phyloP scores from a whole-genome alignment of 2,113 vertebrate genomes.

The Pelecanus crispus region DNA sequence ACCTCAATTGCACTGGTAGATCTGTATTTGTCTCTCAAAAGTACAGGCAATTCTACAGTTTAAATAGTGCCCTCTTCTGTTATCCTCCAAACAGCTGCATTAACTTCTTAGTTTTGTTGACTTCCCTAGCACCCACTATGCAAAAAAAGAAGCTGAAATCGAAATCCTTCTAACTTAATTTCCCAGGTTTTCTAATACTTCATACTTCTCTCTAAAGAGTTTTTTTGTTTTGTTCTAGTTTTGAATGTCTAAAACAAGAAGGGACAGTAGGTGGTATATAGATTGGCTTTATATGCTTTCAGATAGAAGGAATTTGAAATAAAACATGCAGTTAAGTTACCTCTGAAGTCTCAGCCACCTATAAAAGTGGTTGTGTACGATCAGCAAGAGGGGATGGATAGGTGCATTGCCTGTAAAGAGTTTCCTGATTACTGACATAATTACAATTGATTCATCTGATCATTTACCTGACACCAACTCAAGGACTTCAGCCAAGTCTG shows the following conservation, averaged over 20 bases:
- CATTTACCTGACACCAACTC: not conserved
- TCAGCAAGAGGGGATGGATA: not conserved
- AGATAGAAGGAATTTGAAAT: not conserved
- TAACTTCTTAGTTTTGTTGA: not conserved
- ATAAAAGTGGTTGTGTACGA: not conserved
- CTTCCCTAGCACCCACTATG: not conserved
- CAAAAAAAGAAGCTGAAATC: not conserved
- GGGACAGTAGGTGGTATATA: not conserved
- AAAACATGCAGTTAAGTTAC: not conserved
- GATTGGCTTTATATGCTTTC: not conserved
- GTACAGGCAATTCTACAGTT: not conserved
- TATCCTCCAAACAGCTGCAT: not conserved
- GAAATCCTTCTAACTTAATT: not conserved
- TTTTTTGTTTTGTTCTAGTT: not conserved
- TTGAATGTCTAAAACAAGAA: not conserved
- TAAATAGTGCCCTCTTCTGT: not conserved
- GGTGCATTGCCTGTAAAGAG: not conserved
- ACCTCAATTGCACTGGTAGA: not conserved
- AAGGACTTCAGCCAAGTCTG: not conserved
- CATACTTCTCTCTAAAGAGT: not conserved
- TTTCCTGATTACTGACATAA: not conserved
- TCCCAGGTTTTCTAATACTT: not conserved
- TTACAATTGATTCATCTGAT: not conserved
- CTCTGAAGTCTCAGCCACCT: not conserved
- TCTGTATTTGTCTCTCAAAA: conserved; percentile 4